Percentiles rank a stretch among this genome's conserved stretches.
Evolutionary conservation across 1,140 invertebrate genomes (phyloP).

Genomic region (Condylostylus longicornis): DNA sequence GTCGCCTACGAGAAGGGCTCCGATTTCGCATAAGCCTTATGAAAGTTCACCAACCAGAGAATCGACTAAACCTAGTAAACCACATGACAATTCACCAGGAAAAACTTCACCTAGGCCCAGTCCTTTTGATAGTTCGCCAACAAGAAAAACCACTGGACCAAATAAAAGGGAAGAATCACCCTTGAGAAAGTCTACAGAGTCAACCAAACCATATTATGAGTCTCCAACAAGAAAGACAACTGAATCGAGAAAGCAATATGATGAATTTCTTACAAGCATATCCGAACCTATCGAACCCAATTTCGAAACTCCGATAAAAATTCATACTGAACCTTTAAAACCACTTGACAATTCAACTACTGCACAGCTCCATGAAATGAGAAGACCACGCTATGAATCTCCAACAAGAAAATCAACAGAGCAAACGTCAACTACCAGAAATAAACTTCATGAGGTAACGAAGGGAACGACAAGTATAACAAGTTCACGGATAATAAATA

Average conservation of each 20-base stretch:
- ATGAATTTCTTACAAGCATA: too few species aligned
- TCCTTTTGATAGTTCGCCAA: background rate
- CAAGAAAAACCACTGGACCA: background rate
- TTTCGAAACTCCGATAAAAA: too few species aligned
- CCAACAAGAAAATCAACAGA: conserved; percentile 1
- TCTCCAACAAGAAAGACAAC: background rate
- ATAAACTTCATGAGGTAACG: too few species aligned
- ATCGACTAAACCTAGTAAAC: background rate
- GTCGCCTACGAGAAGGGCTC: too few species aligned
- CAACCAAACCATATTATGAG: background rate
- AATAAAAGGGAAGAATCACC: background rate
- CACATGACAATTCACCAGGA: background rate
- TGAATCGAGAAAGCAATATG: too few species aligned
- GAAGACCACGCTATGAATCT: background rate
- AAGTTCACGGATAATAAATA: too few species aligned
- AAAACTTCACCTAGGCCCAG: background rate
- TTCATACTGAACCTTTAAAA: conserved; percentile 19
- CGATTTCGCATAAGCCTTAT: background rate
- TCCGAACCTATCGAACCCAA: conserved; percentile 28
- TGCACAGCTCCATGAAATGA: conserved; percentile 4
- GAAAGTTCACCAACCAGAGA: background rate
- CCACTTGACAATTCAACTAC: conserved; percentile 3
- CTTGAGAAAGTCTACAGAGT: background rate
- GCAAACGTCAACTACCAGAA: too few species aligned
- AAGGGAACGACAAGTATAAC: background rate